A percentile compares a stretch with the other conserved stretches of the same genome.
phyloP scores from a whole-genome alignment of 2,797 vertebrate species.

The Crenuchus spilurus region DNA sequence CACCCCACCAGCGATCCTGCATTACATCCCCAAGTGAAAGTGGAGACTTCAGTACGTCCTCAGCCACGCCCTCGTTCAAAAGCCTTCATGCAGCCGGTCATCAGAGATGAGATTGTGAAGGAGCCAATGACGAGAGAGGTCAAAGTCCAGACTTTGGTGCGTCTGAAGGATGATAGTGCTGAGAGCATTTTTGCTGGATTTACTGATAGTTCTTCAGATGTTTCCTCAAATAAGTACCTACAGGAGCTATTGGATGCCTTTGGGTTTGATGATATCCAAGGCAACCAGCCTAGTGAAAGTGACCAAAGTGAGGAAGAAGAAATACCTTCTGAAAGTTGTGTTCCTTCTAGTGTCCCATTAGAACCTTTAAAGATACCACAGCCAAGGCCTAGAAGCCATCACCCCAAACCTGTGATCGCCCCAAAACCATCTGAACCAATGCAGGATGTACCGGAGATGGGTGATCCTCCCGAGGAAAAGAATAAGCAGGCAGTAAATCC shows the following conservation, averaged over 20 bases:
- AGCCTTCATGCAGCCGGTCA: slow-evolving; percentile 71
- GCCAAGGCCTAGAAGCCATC: slow-evolving; percentile 74
- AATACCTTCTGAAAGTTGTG: slow-evolving; percentile 69
- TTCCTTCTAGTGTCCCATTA: slow-evolving; percentile 47
- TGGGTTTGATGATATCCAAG: slow-evolving; percentile 65
- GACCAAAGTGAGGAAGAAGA: slow-evolving; percentile 61
- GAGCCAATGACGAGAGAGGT: slow-evolving; percentile 62
- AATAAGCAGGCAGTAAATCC: neutral
- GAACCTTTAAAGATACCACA: slow-evolving; percentile 78
- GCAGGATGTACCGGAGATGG: neutral
- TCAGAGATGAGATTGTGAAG: slow-evolving; percentile 73
- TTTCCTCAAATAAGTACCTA: slow-evolving; percentile 68
- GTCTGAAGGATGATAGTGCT: slow-evolving; percentile 70
- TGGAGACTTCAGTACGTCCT: slow-evolving; percentile 67
- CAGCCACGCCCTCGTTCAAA: slow-evolving; percentile 89
- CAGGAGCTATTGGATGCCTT: slow-evolving; percentile 80
- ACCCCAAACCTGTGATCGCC: slow-evolving; percentile 8
- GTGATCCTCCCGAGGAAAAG: neutral
- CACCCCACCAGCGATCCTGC: slow-evolving; percentile 45
- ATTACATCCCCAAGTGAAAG: slow-evolving; percentile 63
- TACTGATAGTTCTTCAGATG: slow-evolving; percentile 29
- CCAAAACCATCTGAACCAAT: slow-evolving; percentile 22
- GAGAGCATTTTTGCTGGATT: slow-evolving; percentile 25
- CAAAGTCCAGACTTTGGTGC: slow-evolving; percentile 80
- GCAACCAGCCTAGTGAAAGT: slow-evolving; percentile 49